Base-by-base conservation (phyloP, 2,888 invertebrate genomes). In the Zootermopsis nevadensis region DNA sequence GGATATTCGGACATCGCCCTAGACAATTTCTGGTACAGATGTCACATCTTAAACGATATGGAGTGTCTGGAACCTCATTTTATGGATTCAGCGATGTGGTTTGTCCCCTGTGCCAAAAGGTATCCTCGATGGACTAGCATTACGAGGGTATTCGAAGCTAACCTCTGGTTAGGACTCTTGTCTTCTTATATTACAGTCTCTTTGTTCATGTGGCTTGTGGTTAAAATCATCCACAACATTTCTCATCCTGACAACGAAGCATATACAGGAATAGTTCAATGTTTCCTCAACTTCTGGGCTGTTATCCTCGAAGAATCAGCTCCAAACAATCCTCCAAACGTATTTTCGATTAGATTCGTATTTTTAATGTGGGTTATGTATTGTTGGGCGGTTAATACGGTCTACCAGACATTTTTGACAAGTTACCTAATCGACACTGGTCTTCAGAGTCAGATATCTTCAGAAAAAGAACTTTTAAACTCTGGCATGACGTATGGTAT, bases 391-490 rank as follows among this genome's bases (percentile, higher is more conserved):
- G 53, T 81, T 8, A 81, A 81, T 55, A 74, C 81, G 0, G 81
- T 74, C 6, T 81, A 81, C 27, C 81, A 72, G 15, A 81, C 81
- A 8, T 81, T 81, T 35, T 55, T 81, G 27, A 55, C 72, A 1
- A 74, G 30, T 19, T 69, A 53, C 33, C 31, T 81, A 10, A 35
- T 72, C 27, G 33, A 81, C 33, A 42, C 81, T 12, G 72, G 69
- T 22, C 33, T 72, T 33, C 72, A 81, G 24, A 42, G 30, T 12
- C 81, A 74, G 55, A 72, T 81, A n/a, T 48, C 74, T 8, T 31
- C 72, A 10, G 72, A 55, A 15, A 74, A 72, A 22, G 81, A 81
- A 10, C 35, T 81, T 4, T 27, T 81, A 19, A 12, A 35, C 30
- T 81, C 81, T 2, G 74, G 74, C 15, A 81, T 81, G 8, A 2